These are phyloP conservation scores for Drosophila bocki DNA, from an alignment of 1,140 invertebrate genomes.

Conservation along the genomic window DNA sequence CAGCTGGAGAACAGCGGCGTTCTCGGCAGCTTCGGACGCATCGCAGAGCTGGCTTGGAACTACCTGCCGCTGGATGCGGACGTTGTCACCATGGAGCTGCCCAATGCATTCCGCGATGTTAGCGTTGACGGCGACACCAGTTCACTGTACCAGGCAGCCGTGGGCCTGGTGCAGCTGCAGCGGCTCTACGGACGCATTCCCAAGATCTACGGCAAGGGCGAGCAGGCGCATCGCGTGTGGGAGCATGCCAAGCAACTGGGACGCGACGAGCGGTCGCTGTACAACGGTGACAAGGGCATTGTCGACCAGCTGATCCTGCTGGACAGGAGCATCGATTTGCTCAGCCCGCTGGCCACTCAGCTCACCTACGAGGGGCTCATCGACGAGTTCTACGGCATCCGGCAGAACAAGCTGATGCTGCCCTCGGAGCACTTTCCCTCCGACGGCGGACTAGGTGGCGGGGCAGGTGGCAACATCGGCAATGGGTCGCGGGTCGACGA, in stretches of 20 bases:
- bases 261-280: conserved; percentile 88
- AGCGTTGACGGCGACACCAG: conserved; percentile 95
- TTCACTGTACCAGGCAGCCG: conserved; percentile 94
- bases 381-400: conserved; percentile 88
- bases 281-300: conserved; percentile 85
- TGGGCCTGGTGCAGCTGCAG: conserved; percentile 94
- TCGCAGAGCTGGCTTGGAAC: conserved; percentile 95
- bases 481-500: conserved; percentile 14
- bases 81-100: conserved; percentile 96
- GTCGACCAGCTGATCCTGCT: conserved; percentile 96
- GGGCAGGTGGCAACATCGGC: conserved; percentile 58
- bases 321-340: conserved; percentile 95
- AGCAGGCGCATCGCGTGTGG: conserved; percentile 94
- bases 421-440: conserved; percentile 93
- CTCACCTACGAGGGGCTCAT: conserved; percentile 99
- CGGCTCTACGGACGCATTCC: conserved; percentile 95
- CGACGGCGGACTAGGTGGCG: conserved; percentile 86
- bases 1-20: conserved; percentile 93
- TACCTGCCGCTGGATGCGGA: conserved; percentile 97
- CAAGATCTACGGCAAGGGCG: conserved; percentile 95
- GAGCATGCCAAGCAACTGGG: conserved; percentile 93
- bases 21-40: conserved; percentile 90
- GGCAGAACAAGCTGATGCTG: conserved; percentile 90
- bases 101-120: conserved; percentile 93
- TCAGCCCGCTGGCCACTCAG: conserved; percentile 96